Evolutionary conservation across 2,113 vertebrate genomes (phyloP), one percentile per base, ranked within the genome.

Genomic region (Benitochromis conjunctus): DNA sequence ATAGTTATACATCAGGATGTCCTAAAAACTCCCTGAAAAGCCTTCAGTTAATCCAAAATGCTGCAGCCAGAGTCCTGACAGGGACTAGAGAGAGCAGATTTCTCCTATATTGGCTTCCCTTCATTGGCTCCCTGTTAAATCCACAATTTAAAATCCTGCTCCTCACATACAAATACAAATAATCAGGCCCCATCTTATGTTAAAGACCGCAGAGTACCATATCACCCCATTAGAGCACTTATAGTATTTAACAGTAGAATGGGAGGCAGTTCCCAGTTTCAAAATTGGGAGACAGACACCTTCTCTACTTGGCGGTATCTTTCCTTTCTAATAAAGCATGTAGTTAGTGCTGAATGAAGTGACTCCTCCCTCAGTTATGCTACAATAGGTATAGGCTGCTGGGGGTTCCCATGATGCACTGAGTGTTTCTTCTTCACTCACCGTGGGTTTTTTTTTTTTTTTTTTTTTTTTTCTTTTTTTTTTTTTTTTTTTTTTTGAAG

Each of bases 1-100:
- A 38, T 18, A 64, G 60, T 64, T 64, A 7, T 34, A 64, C 60
- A 64, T 64, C 60, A 38, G 60, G 18, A 64, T n/a, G 31, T 64
- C 31, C 31, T 0, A 0, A 38, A 38, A 64, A n/a, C 60, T 64
- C 10, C 18, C 0, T 38, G 0, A 38, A 64, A 64, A 64, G 2
- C 1, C 2, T 64, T 64, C 6, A 0, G 11, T 13, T 56, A 56
- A 24, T 56, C 11, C 21, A 24, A 56, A 56, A 36, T 62, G 2
- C 58, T n/a, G 31, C 18, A 36, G 18, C 31, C 36, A 38, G 36
- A 38, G 36, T 38, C 0, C 9, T 38, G 36, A 38, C 36, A 38
- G 36, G 9, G 36, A 9, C 8, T 9, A 38, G 36, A 36, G 36
- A 62, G 34, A 62, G 5, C 58, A 62, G 58, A 12, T 62, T 1